Evolutionary conservation across 2,888 invertebrate genomes (phyloP), one percentile per base, ranked within the genome.

Genomic region (Temnothorax rugatulus): DNA sequence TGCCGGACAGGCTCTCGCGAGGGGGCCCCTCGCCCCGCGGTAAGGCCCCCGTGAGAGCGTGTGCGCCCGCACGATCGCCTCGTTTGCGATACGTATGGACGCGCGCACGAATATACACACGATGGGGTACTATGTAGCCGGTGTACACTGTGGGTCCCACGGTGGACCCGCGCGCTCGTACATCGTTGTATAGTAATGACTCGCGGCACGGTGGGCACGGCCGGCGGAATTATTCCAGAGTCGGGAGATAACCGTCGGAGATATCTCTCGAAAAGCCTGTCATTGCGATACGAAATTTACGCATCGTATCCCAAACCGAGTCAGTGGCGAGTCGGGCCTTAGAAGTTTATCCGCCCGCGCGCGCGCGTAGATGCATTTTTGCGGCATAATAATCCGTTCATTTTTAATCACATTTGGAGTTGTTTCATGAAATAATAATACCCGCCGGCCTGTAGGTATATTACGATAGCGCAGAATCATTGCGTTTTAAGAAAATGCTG

Each of bases 1-100:
- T 91, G 92, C 92, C 87, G 91, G 92, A 92, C 93, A 86, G 85
- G 91, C 88, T 89, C 90, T 89, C 85, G 75, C 82, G 86, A 84
- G 86, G 34, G 75, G 77, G 57, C 50, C 25, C 18, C 25, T 79
- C 21, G 64, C n/a, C 59, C 68, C 73, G 29, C 47, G 11, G n/a
- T 64, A 68, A 83, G 83, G 71, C 74, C 83, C 71, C 79, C 73
- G 64, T 52, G 82, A 57, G 63, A 47, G 15, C 68, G 61, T 57
- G 66, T 34, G 54, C 38, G 69, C 25, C 18, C 81, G 59, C 71
- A 15, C 54, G 71, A 25, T 44, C 63, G 38, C 63, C 64, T 50
- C 63, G 73, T 82, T 66, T 74, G 50, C 11, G 50, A 69, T 63
- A 59, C 68, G 29, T 25, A 52, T 15, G 73, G 21, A 63, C n/a